A percentile compares a stretch with the other conserved stretches of the same genome.
These are phyloP conservation scores for Euwallacea fornicatus DNA, from an alignment of 1,140 invertebrate species.

Conservation along the genomic window DNA sequence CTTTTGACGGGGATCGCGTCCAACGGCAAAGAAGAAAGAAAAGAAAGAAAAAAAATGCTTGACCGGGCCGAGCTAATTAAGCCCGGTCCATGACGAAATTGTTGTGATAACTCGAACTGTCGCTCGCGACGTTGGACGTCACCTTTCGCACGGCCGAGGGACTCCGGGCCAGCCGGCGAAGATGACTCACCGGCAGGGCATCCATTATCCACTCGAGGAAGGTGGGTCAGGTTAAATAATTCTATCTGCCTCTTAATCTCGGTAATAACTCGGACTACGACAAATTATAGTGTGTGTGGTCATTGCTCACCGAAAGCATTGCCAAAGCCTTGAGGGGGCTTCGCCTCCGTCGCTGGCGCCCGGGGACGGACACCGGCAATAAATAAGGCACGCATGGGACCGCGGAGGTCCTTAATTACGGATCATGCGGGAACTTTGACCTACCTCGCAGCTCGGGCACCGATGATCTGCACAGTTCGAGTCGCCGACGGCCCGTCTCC, in stretches of 20 bases:
- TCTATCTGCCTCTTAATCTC: no score
- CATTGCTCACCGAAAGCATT: no score
- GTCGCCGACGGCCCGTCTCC: background rate
- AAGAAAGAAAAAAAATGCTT: no score
- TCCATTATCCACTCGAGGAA: background rate
- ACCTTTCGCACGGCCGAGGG: conserved; percentile 4
- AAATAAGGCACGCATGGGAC: conserved; percentile 12
- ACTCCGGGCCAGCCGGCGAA: background rate
- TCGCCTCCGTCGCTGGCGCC: conserved; percentile 1
- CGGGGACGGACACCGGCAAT: conserved; percentile 9
- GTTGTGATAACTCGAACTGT: background rate
- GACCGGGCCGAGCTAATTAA: background rate
- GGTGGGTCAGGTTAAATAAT: background rate
- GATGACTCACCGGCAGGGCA: conserved; percentile 5
- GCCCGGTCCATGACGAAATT: background rate
- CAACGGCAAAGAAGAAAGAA: no score
- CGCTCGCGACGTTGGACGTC: background rate
- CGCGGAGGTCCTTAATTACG: conserved; percentile 22
- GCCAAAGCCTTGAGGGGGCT: background rate
- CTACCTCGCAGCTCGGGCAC: background rate
- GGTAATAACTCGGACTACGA: no score
- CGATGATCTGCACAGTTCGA: background rate
- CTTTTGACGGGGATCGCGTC: background rate
- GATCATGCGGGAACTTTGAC: conserved; percentile 13
- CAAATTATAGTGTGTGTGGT: no score